Percentiles rank a stretch among this genome's conserved stretches.
phyloP scores from a whole-genome alignment of 2,797 vertebrate genomes.

The Coilia nasus region DNA sequence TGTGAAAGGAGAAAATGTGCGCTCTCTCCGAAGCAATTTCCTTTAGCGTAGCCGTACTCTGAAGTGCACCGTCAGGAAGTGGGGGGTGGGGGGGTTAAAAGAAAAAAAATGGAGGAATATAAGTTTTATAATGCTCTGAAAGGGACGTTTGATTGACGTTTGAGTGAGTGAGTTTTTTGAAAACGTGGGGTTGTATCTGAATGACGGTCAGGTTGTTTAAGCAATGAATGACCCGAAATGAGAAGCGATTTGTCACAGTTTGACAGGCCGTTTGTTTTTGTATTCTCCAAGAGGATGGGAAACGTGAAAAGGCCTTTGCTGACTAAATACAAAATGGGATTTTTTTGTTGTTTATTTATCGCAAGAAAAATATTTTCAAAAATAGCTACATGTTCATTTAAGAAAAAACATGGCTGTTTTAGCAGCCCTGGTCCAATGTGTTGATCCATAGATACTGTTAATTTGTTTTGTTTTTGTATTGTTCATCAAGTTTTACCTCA shows the following conservation, averaged over 20 bases:
- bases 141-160: slow-evolving; percentile 25
- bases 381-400: slow-evolving; percentile 11
- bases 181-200: not conserved
- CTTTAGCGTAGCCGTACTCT: slow-evolving; percentile 53
- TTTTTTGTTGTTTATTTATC: slow-evolving; percentile 14
- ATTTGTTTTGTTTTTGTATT: not conserved
- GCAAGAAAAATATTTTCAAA: slow-evolving; percentile 20
- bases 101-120: not conserved
- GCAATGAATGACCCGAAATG: slow-evolving; percentile 2
- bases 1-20: slow-evolving; percentile 65
- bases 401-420: not conserved
- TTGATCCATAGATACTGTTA: not conserved
- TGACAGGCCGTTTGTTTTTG: slow-evolving; percentile 20
- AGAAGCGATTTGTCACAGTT: slow-evolving; percentile 18
- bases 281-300: slow-evolving; percentile 12
- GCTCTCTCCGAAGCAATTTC: slow-evolving; percentile 60
- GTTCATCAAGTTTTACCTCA: not conserved
- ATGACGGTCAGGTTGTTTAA: slow-evolving; percentile 22
- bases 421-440: not conserved
- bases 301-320: slow-evolving; percentile 17
- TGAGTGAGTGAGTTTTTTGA: not conserved
- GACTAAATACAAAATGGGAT: not conserved
- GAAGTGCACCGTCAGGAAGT: slow-evolving; percentile 25
- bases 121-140: not conserved
- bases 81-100: not conserved